Evolutionary conservation across 1,140 invertebrate species (phyloP), one percentile per base, ranked within the genome.

Genomic region (Brachionus asplanchnoidis): DNA sequence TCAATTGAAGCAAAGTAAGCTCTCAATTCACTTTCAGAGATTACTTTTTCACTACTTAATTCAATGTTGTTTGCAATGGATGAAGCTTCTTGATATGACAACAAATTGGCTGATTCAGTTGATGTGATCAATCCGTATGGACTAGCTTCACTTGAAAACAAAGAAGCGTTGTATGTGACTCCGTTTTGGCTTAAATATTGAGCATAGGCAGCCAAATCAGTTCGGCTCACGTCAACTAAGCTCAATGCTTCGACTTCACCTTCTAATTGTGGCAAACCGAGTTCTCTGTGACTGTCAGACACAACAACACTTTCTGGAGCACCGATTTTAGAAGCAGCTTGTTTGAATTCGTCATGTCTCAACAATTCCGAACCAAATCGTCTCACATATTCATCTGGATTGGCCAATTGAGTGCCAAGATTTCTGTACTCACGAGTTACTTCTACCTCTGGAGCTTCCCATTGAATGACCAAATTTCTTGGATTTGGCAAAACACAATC

Each of bases 381-480:
- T 68, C 65, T 42, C 20, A 46, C 79, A 68, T 82, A 82, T 23
- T 60, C 79, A 36, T 44, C 79, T 82, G 79, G 79, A 65, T 82
- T 46, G 26, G 79, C 79, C 20, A 44, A 42, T 65, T 65, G 53
- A 32, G 65, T 82, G 53, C 79, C 79, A 11, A 82, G 65, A 68
- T 68, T 65, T 82, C 32, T 82, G 26, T 82, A 82, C 28, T 40
- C 79, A 60, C 65, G 53, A 40, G 36, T 68, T 14, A 82, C 79
- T 46, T 82, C 79, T 6, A 82, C 79, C 23, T 82, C 79, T 65
- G 79, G 79, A 12, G 50, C 20, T 44, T 82, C 79, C 79, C 79
- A 82, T 82, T 82, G 53, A 68, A 82, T 82, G 7, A 82, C 79
- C 36, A 82, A 68, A 68, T 82, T 82, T 60, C 53, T 60, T 65